Evolutionary conservation across 2,797 vertebrate species (phyloP).

Genomic region (Lemur catta): DNA sequence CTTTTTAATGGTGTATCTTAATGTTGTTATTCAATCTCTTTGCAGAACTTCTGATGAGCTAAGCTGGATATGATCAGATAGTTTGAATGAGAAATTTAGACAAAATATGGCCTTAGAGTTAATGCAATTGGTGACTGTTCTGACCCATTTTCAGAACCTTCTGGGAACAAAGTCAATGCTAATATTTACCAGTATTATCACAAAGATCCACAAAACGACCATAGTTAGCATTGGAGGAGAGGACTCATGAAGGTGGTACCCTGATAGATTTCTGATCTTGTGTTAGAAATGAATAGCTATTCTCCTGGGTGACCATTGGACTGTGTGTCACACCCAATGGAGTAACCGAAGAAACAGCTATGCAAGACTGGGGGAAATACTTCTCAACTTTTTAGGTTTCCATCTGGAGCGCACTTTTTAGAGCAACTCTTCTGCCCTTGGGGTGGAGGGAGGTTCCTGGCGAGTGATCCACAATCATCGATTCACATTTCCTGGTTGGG

Average conservation of each 20-base stretch:
- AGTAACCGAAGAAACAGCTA: not conserved
- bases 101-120: not conserved
- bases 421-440: not conserved
- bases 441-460: not conserved
- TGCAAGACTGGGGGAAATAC: not conserved
- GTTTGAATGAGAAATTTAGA: slow-evolving; percentile 34
- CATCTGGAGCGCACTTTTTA: not conserved
- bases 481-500: not conserved
- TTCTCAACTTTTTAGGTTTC: not conserved
- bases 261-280: not conserved
- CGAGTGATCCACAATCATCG: not conserved
- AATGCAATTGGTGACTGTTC: slow-evolving; percentile 29
- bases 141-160: not conserved
- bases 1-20: not conserved
- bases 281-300: not conserved
- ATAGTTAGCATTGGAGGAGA: not conserved
- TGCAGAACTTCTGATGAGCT: not conserved
- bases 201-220: not conserved
- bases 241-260: not conserved
- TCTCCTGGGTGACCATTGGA: not conserved
- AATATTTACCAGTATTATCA: not conserved
- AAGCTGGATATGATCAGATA: not conserved
- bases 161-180: not conserved
- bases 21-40: not conserved
- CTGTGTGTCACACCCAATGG: not conserved